Base-by-base conservation (phyloP, 1,140 invertebrate genomes). In the Halyomorpha halys region DNA sequence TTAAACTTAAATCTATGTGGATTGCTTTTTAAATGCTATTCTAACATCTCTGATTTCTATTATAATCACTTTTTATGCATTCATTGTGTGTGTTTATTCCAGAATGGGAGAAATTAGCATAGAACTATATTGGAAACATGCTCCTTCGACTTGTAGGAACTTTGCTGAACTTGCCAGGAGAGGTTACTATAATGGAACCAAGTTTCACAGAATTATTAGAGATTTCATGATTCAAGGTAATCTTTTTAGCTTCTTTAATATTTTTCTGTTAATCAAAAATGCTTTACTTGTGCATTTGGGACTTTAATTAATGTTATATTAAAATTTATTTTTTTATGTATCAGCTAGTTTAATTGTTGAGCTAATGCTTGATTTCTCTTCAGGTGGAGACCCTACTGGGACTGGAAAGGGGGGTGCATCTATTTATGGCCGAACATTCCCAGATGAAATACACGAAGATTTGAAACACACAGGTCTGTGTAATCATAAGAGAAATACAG, bases 41-140 rank as follows among this genome's bases (percentile, higher is more conserved):
- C 3, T 30, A 30, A 30, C 8, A 30, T 30, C 27, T 30, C n/a
- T n/a, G n/a, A n/a, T n/a, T 30, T 30, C 3, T 4, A 30, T 8
- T 30, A 39, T 39, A 39, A 39, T 39, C 11, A 11, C 34, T 13
- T 39, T 39, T 39, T 1, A 39, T 39, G 5, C 11, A 39, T 9
- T 39, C 34, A 39, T 49, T 49, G 6, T n/a, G 6, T 49, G n/a
- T 21, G n/a, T n/a, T 49, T 60, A 6, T 81, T 70, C 39, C 73
- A 98, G 94, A 44, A 97, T 98, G 92, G 95, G 96, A 1, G 87
- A 89, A 72, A 80, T 98, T 30, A 81, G 84, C 0, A 76, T 98
- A 47, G 95, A 99, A 75, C 78, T 98, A 53, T 99, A 98, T 72
- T 99, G 95, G 96, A 94, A 96, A 76, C 94, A 98, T 76, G 87